Conservation (phyloP, 2,888 invertebrate genomes). For the Thereva nobilitata region DNA sequence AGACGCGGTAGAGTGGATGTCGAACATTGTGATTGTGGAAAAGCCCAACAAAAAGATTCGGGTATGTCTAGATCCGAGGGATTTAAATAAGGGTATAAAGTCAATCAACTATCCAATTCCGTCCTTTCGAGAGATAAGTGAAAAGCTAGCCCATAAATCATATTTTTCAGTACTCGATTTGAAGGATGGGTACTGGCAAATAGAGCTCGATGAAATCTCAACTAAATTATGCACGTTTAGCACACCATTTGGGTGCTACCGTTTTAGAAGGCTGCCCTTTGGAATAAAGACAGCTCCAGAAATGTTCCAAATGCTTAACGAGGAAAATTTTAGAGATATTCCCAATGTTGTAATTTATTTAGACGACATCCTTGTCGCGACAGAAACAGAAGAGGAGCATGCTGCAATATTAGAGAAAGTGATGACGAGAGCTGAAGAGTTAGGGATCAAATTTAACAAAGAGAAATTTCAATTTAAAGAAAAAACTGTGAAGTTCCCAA, state of each 20-base stretch:
- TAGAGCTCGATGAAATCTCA: slow-evolving; percentile 38
- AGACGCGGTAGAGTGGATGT: neutral
- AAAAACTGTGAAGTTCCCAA: slow-evolving; percentile 21
- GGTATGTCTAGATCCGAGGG: slow-evolving; percentile 45
- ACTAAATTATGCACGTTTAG: slow-evolving; percentile 45
- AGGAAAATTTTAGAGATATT: slow-evolving; percentile 42
- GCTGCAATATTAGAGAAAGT: slow-evolving; percentile 12
- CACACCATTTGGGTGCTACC: slow-evolving; percentile 39
- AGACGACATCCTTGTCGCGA: slow-evolving; percentile 23
- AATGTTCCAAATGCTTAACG: slow-evolving; percentile 41
- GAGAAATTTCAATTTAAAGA: slow-evolving; percentile 11
- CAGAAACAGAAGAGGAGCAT: slow-evolving; percentile 13
- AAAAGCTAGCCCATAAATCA: slow-evolving; percentile 43
- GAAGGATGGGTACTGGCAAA: slow-evolving; percentile 41
- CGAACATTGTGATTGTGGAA: slow-evolving; percentile 41
- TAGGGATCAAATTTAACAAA: slow-evolving; percentile 11
- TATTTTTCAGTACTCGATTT: slow-evolving; percentile 45
- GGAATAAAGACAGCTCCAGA: slow-evolving; percentile 21
- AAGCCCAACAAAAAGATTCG: slow-evolving; percentile 42
- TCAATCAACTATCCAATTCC: slow-evolving; percentile 45
- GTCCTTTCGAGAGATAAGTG: slow-evolving; percentile 43
- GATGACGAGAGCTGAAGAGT: slow-evolving; percentile 1
- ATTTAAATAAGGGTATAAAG: slow-evolving; percentile 44
- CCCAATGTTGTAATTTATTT: slow-evolving; percentile 25
- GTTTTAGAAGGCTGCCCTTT: slow-evolving; percentile 5